Evolutionary conservation across 2,888 invertebrate species (phyloP).

Genomic region (Teleiodes luculella): DNA sequence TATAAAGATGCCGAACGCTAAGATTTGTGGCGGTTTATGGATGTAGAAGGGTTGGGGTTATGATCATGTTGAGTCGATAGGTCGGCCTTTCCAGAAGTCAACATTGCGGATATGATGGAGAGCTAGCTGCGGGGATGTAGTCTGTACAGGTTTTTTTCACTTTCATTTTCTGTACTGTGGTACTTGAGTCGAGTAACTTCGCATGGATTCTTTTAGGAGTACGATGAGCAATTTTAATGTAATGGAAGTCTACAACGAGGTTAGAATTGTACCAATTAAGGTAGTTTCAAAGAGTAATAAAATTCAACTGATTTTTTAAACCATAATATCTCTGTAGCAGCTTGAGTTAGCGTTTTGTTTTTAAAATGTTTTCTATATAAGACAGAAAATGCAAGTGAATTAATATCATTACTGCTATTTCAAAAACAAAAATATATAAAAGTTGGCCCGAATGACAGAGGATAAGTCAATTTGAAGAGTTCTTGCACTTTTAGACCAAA

Average conservation of each 20-base stretch:
- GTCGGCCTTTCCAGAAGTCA: conserved; percentile 73
- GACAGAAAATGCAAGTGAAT: too few species aligned
- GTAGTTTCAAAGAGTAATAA: too few species aligned
- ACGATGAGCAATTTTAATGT: background rate
- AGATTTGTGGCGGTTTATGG: conserved; percentile 76
- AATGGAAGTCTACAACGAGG: too few species aligned
- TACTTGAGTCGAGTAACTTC: conserved; percentile 11
- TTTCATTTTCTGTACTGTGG: conserved; percentile 14
- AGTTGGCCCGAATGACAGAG: too few species aligned
- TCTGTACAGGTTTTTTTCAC: conserved; percentile 35
- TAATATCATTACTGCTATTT: too few species aligned
- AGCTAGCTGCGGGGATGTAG: conserved; percentile 53
- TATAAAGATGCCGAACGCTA: conserved; percentile 75
- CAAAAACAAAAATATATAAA: too few species aligned
- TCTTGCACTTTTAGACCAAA: too few species aligned
- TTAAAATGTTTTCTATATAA: too few species aligned
- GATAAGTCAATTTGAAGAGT: too few species aligned
- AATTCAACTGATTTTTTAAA: background rate
- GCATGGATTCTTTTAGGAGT: background rate
- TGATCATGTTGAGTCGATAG: conserved; percentile 73
- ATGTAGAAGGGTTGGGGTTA: conserved; percentile 76
- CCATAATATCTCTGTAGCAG: too few species aligned
- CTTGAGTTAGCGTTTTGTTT: too few species aligned
- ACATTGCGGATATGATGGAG: conserved; percentile 70
- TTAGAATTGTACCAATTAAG: background rate